Percentiles rank a stretch among this genome's conserved stretches.
Evolutionary conservation across 92 coral and sea anemone species (phyloP).

Genomic region (Zoanthus solanderi): DNA sequence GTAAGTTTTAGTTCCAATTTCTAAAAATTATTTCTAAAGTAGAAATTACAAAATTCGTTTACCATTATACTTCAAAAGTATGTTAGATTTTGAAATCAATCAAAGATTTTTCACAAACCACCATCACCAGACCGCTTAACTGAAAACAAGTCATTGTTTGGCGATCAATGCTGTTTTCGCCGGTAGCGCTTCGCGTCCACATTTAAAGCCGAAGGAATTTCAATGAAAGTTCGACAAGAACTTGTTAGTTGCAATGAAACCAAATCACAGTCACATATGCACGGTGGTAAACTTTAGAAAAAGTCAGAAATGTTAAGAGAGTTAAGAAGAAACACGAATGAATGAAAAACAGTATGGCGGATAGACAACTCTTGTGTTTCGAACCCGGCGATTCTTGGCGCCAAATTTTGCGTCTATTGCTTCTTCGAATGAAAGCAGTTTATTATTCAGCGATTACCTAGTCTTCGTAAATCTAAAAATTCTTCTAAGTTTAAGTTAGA

Average conservation of each 20-base stretch:
- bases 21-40: background rate
- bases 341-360: slow-evolving; percentile 57
- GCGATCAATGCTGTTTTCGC: background rate
- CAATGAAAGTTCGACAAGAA: slow-evolving; percentile 2
- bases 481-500: slow-evolving; percentile 7
- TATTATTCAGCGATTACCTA: slow-evolving; percentile 3
- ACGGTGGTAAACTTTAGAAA: background rate
- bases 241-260: background rate
- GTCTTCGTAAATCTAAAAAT: slow-evolving; percentile 8
- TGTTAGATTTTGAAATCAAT: slow-evolving; percentile 2
- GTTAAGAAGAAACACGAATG: slow-evolving; percentile 20
- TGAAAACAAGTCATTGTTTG: slow-evolving; percentile 20
- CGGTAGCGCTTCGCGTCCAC: background rate
- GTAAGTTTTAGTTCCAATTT: background rate
- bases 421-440: slow-evolving; percentile 29
- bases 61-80: slow-evolving; percentile 3
- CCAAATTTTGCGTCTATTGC: slow-evolving; percentile 44
- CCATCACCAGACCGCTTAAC: background rate
- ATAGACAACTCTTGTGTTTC: slow-evolving; percentile 16
- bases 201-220: background rate
- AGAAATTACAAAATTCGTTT: background rate
- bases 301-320: slow-evolving; percentile 11
- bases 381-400: slow-evolving; percentile 52
- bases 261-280: background rate
- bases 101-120: slow-evolving; percentile 2